phyloP scores from a whole-genome alignment of 2,797 vertebrate species.

The Vireo griseus region DNA sequence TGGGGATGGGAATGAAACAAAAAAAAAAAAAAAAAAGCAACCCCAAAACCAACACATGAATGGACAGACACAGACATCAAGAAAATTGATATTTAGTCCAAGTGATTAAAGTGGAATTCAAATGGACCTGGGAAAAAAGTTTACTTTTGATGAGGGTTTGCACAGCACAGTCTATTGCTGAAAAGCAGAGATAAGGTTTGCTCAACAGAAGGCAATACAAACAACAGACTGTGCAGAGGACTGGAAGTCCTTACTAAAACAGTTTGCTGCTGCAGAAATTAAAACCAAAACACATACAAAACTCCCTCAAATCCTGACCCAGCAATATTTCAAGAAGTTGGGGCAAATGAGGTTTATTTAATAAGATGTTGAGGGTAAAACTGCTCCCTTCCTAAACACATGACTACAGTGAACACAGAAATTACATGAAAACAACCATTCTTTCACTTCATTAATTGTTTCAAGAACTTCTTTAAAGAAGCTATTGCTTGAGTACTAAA shows the following conservation, averaged over 20 bases:
- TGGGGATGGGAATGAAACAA: background rate
- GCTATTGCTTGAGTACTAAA: background rate
- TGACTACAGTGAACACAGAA: background rate
- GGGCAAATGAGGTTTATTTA: background rate
- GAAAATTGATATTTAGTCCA: conserved; percentile 1
- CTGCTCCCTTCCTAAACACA: background rate
- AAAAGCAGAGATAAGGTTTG: conserved; percentile 17
- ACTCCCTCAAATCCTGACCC: background rate
- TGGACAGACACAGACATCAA: background rate
- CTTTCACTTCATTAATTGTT: background rate
- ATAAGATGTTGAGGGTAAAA: background rate
- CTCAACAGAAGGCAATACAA: background rate
- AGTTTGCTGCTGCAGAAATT: background rate
- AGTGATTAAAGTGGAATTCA: conserved; percentile 50
- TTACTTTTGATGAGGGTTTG: conserved; percentile 14
- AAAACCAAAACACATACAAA: background rate
- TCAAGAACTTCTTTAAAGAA: background rate
- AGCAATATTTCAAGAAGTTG: background rate
- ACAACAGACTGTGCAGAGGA: background rate
- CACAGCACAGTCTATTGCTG: background rate
- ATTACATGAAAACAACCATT: background rate
- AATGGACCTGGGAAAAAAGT: background rate
- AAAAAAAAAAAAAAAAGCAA: background rate
- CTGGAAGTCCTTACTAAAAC: background rate
- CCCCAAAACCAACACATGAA: background rate